Conservation (phyloP, 2,888 invertebrate genomes). For the Scrobipalpa costella region DNA sequence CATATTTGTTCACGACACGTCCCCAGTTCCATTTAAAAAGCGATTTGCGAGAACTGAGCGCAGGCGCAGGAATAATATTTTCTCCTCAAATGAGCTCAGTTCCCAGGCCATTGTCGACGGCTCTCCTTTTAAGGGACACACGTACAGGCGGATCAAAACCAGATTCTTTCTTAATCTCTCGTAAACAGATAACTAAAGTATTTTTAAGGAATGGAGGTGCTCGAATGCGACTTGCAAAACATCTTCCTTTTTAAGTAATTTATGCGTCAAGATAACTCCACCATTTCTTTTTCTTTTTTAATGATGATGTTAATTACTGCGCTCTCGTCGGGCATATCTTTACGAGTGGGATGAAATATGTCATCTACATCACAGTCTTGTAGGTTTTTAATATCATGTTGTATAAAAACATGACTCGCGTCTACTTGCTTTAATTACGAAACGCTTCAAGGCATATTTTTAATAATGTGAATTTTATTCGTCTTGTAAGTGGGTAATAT, state of each 20-base stretch:
- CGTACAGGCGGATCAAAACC: slow-evolving; percentile 71
- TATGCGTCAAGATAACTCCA: slow-evolving; percentile 22
- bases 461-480: no score
- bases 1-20: slow-evolving; percentile 53
- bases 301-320: slow-evolving; percentile 18
- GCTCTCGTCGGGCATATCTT: slow-evolving; percentile 7
- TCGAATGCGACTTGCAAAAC: slow-evolving; percentile 22
- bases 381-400: slow-evolving; percentile 1
- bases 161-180: slow-evolving; percentile 52
- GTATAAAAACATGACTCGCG: no score
- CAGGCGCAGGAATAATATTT: slow-evolving; percentile 67
- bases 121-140: slow-evolving; percentile 68
- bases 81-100: slow-evolving; percentile 78
- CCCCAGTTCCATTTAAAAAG: slow-evolving; percentile 66
- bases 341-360: slow-evolving; percentile 18
- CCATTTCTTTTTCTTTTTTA: slow-evolving; percentile 22
- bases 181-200: slow-evolving; percentile 25
- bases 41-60: slow-evolving; percentile 64
- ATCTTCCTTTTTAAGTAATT: slow-evolving; percentile 28
- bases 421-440: not conserved
- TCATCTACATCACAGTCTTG: slow-evolving; percentile 3
- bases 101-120: slow-evolving; percentile 77
- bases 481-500: no score
- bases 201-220: slow-evolving; percentile 18
- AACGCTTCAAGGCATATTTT: not conserved